These are phyloP conservation scores for Panthera uncia DNA, from an alignment of 2,113 vertebrate genomes.

Conservation along the genomic window DNA sequence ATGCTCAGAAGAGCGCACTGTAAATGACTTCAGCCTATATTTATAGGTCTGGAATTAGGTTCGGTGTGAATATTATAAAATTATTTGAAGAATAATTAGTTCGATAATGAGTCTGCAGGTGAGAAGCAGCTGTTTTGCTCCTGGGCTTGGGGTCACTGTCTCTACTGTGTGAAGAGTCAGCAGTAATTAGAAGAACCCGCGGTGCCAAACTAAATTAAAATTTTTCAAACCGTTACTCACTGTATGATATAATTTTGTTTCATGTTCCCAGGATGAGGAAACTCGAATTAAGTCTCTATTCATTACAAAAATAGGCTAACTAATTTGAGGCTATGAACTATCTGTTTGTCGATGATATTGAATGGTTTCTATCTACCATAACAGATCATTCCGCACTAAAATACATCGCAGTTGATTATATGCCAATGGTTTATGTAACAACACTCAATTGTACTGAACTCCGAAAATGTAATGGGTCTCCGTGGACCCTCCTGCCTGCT, in stretches of 20 bases:
- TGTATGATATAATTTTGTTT: constrained; percentile 82
- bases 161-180: constrained; percentile 79
- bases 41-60: constrained; percentile 56
- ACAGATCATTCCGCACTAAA: constrained; percentile 82
- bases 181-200: constrained; percentile 81
- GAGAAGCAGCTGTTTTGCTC: constrained; percentile 77
- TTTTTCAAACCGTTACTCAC: constrained; percentile 76
- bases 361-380: constrained; percentile 83
- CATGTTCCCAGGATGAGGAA: constrained; percentile 80
- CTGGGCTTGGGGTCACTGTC: constrained; percentile 72
- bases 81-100: constrained; percentile 80
- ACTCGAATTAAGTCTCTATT: constrained; percentile 84
- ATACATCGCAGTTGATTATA: constrained; percentile 84
- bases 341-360: constrained; percentile 85
- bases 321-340: constrained; percentile 80
- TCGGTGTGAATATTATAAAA: constrained; percentile 67
- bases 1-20: neutral
- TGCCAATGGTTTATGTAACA: constrained; percentile 84
- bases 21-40: constrained; percentile 52
- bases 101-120: constrained; percentile 76
- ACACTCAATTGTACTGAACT: constrained; percentile 82
- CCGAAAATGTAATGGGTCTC: constrained; percentile 82
- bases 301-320: constrained; percentile 84
- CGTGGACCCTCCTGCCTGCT: constrained; percentile 70
- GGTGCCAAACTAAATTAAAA: constrained; percentile 81